Percentiles rank a stretch among this genome's conserved stretches.
These are phyloP conservation scores for Eristalis arbustorum DNA, from an alignment of 2,888 invertebrate species.

Conservation along the genomic window DNA sequence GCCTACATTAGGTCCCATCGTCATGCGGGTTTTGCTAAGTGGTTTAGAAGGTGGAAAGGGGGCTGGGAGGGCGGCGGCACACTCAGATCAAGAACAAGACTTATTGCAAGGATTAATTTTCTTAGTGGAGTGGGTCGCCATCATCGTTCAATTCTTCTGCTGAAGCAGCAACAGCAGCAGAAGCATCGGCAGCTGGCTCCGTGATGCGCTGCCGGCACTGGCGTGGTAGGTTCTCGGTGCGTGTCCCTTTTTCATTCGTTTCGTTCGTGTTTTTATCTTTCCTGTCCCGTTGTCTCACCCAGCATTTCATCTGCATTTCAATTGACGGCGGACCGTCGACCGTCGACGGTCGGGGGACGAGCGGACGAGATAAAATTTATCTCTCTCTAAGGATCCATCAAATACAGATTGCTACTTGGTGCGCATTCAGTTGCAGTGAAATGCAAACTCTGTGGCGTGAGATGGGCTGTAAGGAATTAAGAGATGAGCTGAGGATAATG, in stretches of 20 bases:
- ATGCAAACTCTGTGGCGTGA: constrained; percentile 10
- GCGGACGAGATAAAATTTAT: background rate
- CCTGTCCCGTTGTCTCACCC: constrained; percentile 15
- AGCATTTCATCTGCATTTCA: constrained; percentile 21
- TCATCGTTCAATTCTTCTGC: background rate
- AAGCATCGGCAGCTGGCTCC: background rate
- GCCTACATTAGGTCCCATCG: constrained; percentile 56
- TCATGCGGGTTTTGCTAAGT: too few species aligned
- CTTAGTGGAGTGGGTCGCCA: constrained; percentile 19
- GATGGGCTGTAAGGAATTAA: constrained; percentile 35
- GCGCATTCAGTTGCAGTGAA: constrained; percentile 2
- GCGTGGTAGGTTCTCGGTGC: background rate
- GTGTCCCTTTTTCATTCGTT: background rate
- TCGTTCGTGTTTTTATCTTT: background rate
- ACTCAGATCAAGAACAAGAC: constrained; percentile 1
- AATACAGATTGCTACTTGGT: constrained; percentile 2
- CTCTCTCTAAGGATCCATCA: constrained; percentile 34
- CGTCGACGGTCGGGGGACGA: background rate
- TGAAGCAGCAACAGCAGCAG: too few species aligned
- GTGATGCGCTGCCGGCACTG: background rate
- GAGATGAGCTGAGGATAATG: constrained; percentile 1
- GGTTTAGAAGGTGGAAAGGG: too few species aligned
- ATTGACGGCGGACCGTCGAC: background rate
- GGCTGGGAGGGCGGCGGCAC: background rate
- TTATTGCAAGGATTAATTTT: constrained; percentile 19